Conservation (phyloP, 2,113 vertebrate species). For the Dunckerocampus dactyliophorus region DNA sequence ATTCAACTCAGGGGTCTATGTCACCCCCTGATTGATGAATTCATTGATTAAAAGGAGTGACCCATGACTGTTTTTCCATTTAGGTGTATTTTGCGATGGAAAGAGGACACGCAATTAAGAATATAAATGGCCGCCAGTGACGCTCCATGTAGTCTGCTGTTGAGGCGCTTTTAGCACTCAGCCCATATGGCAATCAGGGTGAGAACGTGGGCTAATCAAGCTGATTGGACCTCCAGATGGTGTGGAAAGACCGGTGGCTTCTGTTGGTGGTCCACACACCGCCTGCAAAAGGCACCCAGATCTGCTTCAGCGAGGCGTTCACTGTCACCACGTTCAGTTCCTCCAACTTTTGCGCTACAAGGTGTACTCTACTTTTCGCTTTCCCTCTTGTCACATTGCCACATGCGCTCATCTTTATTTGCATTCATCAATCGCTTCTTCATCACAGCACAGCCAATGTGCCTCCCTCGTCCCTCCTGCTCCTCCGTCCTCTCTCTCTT, state of each 20-base stretch:
- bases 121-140: conserved; percentile 20
- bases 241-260: conserved; percentile 14
- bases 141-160: conserved; percentile 23
- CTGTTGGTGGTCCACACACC: too few relatives aligned
- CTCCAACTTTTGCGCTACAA: too few relatives aligned
- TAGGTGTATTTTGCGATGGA: conserved; percentile 27
- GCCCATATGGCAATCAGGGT: conserved; percentile 42
- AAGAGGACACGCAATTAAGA: conserved; percentile 27
- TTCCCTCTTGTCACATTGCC: conserved; percentile 19
- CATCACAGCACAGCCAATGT: too few relatives aligned
- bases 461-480: conserved; percentile 21
- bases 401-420: too few relatives aligned
- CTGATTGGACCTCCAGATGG: conserved; percentile 50
- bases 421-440: too few relatives aligned
- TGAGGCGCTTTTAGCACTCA: conserved; percentile 32
- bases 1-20: too few relatives aligned
- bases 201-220: conserved; percentile 32
- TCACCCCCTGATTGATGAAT: background rate
- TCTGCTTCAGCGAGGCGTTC: conserved; percentile 47
- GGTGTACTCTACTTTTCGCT: too few relatives aligned
- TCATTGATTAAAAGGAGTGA: background rate
- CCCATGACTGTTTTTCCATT: too few relatives aligned
- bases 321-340: conserved; percentile 44
- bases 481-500: conserved; percentile 12
- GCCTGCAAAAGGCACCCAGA: too few relatives aligned